Evolutionary conservation across 2,888 invertebrate species (phyloP).

Genomic region (Drosophila paranaensis): DNA sequence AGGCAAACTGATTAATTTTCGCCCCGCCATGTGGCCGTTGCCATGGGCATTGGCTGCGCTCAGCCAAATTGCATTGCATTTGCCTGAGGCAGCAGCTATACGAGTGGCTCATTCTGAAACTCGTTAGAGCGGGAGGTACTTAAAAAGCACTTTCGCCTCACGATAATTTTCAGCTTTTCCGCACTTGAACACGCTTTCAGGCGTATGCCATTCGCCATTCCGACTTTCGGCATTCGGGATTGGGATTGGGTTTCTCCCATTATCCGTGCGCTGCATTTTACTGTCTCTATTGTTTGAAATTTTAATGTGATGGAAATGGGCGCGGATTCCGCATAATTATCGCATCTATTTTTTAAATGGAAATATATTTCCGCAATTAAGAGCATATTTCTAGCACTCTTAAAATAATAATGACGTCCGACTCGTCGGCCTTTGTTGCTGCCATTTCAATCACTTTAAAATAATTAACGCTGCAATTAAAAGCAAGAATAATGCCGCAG

Average conservation of each 20-base stretch:
- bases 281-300: conserved; percentile 68
- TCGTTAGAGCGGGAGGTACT: conserved; percentile 42
- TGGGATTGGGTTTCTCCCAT: conserved; percentile 31
- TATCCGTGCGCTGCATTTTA: conserved; percentile 61
- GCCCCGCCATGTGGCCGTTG: neutral
- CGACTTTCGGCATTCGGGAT: conserved; percentile 8
- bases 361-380: conserved; percentile 72
- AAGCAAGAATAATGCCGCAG: conserved; percentile 11
- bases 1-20: no score
- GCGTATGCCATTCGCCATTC: conserved; percentile 17
- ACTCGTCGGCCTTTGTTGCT: conserved; percentile 37
- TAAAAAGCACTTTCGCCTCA: conserved; percentile 74
- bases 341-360: conserved; percentile 55
- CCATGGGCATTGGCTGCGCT: conserved; percentile 6
- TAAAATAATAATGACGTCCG: conserved; percentile 52
- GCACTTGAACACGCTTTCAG: conserved; percentile 75
- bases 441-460: conserved; percentile 35
- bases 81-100: neutral
- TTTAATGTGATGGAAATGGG: conserved; percentile 75
- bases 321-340: conserved; percentile 70
- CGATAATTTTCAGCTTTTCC: conserved; percentile 77
- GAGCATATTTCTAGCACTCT: conserved; percentile 69
- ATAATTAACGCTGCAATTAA: conserved; percentile 58
- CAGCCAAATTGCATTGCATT: conserved; percentile 16
- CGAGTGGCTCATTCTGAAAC: conserved; percentile 19